A percentile compares a stretch with the other conserved stretches of the same genome.
These are phyloP conservation scores for Agrotis puta DNA, from an alignment of 2,888 invertebrate species.

Conservation along the genomic window DNA sequence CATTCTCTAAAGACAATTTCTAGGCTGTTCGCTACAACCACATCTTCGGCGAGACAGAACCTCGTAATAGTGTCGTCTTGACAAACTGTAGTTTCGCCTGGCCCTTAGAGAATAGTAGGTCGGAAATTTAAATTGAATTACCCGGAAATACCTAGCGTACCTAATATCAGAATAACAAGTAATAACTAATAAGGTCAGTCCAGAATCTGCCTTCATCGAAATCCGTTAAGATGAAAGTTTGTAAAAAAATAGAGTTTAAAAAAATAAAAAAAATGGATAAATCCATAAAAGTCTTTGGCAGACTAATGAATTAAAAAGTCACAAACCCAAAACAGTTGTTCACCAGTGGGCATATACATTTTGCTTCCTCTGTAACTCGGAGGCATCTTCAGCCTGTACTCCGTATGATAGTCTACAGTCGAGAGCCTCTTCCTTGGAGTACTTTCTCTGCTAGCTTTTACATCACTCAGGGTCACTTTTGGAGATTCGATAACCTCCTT, in stretches of 20 bases:
- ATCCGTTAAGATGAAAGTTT: not conserved
- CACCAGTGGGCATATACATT: constrained; percentile 85
- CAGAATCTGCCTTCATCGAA: not conserved
- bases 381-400: constrained; percentile 76
- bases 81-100: too few species aligned
- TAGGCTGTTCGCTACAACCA: too few species aligned
- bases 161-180: not conserved
- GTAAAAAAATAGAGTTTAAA: not conserved
- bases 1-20: too few species aligned
- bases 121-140: not conserved
- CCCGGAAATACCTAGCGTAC: not conserved
- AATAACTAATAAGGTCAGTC: not conserved
- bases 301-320: constrained; percentile 54
- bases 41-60: too few species aligned
- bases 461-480: constrained; percentile 67
- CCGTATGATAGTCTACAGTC: constrained; percentile 73
- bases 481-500: constrained; percentile 70
- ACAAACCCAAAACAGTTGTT: constrained; percentile 85
- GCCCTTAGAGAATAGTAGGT: not conserved
- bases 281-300: not conserved
- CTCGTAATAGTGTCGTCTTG: too few species aligned
- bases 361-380: constrained; percentile 81
- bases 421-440: constrained; percentile 69
- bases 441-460: constrained; percentile 22
- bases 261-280: too few species aligned